Conservation (phyloP, 2,888 invertebrate genomes). For the Anticlea derivata region DNA sequence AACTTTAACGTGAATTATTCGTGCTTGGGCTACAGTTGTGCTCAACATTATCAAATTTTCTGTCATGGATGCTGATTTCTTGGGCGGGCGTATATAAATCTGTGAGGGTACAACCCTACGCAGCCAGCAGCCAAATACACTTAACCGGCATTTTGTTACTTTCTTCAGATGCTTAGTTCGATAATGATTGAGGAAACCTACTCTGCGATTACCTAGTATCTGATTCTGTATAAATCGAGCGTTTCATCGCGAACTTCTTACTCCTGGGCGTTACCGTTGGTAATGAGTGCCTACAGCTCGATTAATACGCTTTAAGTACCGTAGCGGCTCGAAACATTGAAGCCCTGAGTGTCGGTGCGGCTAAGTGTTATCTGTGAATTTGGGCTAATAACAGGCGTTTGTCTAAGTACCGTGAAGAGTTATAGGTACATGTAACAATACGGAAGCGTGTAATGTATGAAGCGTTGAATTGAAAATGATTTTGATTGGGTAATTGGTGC, state of each 20-base stretch:
- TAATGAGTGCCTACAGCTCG: slow-evolving; percentile 64
- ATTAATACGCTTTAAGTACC: slow-evolving; percentile 66
- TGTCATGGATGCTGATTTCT: too few relatives aligned
- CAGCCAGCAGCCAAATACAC: too few relatives aligned
- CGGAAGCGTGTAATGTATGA: slow-evolving; percentile 16
- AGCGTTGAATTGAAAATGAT: slow-evolving; percentile 29
- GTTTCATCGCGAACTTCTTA: slow-evolving; percentile 61
- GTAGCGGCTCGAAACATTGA: slow-evolving; percentile 55
- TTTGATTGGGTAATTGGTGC: slow-evolving; percentile 13
- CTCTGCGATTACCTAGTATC: slow-evolving; percentile 61
- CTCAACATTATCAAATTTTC: too few relatives aligned
- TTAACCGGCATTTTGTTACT: not conserved
- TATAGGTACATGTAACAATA: slow-evolving; percentile 47
- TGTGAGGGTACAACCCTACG: too few relatives aligned
- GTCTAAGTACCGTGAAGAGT: slow-evolving; percentile 62
- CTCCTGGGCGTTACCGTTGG: slow-evolving; percentile 55
- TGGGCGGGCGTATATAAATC: too few relatives aligned
- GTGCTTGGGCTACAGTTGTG: too few relatives aligned
- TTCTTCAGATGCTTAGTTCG: slow-evolving; percentile 21
- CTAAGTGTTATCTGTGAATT: slow-evolving; percentile 61
- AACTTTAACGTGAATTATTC: too few relatives aligned
- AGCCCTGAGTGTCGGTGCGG: slow-evolving; percentile 52
- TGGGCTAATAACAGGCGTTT: slow-evolving; percentile 49
- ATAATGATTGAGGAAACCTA: slow-evolving; percentile 65
- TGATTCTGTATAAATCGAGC: slow-evolving; percentile 65